Conservation (phyloP, 2,113 vertebrate genomes). For the Ailuropoda melanoleuca region DNA sequence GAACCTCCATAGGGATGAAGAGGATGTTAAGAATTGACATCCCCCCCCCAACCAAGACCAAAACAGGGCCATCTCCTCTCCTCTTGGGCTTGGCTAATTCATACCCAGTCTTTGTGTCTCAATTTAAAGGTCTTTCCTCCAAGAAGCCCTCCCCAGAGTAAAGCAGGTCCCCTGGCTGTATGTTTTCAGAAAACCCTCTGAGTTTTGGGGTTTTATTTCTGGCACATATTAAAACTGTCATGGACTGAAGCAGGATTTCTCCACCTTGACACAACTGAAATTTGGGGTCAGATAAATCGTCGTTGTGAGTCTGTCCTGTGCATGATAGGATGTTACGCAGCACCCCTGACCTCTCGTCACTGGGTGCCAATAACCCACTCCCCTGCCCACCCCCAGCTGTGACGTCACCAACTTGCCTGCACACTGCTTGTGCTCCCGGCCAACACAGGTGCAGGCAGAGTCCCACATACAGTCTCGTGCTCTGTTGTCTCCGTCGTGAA, state of each 20-base stretch:
- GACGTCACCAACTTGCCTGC: not conserved
- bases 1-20: not conserved
- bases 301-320: not conserved
- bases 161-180: not conserved
- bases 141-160: not conserved
- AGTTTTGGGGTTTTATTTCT: not conserved
- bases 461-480: accelerated
- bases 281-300: not conserved
- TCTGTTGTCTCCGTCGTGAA: not conserved
- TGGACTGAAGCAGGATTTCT: not conserved
- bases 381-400: too few relatives aligned
- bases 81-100: not conserved
- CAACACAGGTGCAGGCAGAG: not conserved
- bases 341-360: not conserved
- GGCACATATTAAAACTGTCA: not conserved
- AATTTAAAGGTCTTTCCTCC: not conserved
- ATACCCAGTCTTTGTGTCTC: not conserved
- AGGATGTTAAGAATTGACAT: not conserved
- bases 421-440: not conserved
- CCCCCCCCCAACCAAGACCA: accelerated
- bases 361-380: not conserved
- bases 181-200: not conserved
- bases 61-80: not conserved
- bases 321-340: not conserved
- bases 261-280: not conserved